These are phyloP conservation scores for Austrolebias charrua DNA, from an alignment of 2,797 vertebrate species.

Conservation along the genomic window DNA sequence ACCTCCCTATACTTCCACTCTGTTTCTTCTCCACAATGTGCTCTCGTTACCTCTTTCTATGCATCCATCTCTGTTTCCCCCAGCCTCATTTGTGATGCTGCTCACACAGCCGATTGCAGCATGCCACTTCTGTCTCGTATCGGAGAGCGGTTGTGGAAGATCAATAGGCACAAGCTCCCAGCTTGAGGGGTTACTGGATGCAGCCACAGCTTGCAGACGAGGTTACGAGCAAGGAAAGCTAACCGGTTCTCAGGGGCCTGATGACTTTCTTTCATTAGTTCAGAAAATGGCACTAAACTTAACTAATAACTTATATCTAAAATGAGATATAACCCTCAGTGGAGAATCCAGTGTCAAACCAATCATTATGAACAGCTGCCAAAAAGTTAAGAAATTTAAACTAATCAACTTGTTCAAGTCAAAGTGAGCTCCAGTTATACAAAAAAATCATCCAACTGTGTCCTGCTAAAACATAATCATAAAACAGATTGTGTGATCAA, in stretches of 20 bases:
- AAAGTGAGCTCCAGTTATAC: constrained; percentile 15
- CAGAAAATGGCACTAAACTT: constrained; percentile 14
- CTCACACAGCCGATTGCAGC: constrained; percentile 81
- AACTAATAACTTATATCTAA: constrained; percentile 43
- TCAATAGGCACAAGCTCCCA: constrained; percentile 67
- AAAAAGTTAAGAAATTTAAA: not conserved
- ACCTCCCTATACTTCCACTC: constrained; percentile 52
- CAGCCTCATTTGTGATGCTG: constrained; percentile 77
- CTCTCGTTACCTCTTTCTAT: constrained; percentile 53
- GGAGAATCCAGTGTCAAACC: constrained; percentile 22
- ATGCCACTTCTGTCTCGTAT: constrained; percentile 65
- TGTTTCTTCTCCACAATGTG: constrained; percentile 44
- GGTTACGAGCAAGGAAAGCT: constrained; percentile 13
- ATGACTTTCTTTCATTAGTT: constrained; percentile 34
- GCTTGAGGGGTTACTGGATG: constrained; percentile 24
- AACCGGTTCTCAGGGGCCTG: constrained; percentile 11
- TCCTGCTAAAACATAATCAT: constrained; percentile 3
- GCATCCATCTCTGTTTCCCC: constrained; percentile 22
- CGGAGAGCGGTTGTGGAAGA: constrained; percentile 68
- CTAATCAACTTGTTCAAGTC: constrained; percentile 17
- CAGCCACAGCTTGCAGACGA: constrained; percentile 30
- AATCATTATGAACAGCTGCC: constrained; percentile 22
- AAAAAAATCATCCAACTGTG: not conserved
- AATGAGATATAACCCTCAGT: constrained; percentile 30
- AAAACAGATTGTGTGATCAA: constrained; percentile 2